phyloP scores from a whole-genome alignment of 2,888 invertebrate genomes.

The Hydriomena furcata region DNA sequence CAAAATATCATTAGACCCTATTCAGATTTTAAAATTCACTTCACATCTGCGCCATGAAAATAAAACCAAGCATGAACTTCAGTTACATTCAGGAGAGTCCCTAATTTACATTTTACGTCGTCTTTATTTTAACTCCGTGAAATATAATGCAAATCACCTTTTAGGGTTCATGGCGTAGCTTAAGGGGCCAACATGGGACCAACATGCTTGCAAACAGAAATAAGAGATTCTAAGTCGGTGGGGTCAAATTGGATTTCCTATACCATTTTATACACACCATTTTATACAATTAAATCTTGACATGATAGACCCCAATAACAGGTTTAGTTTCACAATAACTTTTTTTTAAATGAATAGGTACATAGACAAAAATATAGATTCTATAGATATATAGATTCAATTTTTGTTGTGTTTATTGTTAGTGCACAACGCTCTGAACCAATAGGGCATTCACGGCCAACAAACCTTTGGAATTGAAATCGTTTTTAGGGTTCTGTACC shows the following conservation, averaged over 20 bases:
- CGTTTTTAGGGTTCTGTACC: too few species aligned
- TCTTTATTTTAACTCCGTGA: slow-evolving; percentile 57
- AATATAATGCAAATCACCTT: slow-evolving; percentile 65
- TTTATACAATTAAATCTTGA: too few species aligned
- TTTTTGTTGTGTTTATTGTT: too few species aligned
- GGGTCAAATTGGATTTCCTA: not conserved
- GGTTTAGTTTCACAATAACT: too few species aligned
- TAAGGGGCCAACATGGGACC: slow-evolving; percentile 20
- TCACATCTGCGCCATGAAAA: slow-evolving; percentile 55
- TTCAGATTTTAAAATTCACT: slow-evolving; percentile 60
- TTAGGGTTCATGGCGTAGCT: slow-evolving; percentile 27
- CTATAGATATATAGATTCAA: too few species aligned
- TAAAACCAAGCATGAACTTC: slow-evolving; percentile 73
- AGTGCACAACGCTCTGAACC: too few species aligned
- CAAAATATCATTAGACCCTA: slow-evolving; percentile 48
- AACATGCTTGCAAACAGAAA: slow-evolving; percentile 1
- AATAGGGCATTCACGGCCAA: too few species aligned
- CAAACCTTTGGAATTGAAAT: too few species aligned
- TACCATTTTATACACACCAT: too few species aligned
- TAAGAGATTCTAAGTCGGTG: not conserved
- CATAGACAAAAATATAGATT: too few species aligned
- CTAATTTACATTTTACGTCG: slow-evolving; percentile 65
- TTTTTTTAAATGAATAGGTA: too few species aligned
- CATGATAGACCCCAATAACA: too few species aligned
- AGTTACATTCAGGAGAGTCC: slow-evolving; percentile 58